These are phyloP conservation scores for Cydia amplana DNA, from an alignment of 1,140 invertebrate genomes.

Conservation along the genomic window DNA sequence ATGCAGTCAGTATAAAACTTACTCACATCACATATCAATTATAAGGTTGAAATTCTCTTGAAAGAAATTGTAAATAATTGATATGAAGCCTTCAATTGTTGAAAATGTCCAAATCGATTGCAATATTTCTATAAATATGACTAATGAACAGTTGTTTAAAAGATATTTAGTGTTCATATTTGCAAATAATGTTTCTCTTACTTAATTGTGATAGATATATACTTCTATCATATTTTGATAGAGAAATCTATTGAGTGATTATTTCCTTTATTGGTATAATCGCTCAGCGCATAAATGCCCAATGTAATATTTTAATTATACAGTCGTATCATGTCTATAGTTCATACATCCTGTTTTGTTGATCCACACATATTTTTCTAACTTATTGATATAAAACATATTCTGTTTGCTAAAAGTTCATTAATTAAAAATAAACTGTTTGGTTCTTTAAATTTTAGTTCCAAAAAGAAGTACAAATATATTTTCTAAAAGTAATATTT, in stretches of 20 bases:
- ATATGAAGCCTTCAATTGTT: conserved; percentile 47
- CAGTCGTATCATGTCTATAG: neutral
- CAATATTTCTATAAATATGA: conserved; percentile 46
- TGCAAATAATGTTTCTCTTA: conserved; percentile 28
- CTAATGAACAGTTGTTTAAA: conserved; percentile 23
- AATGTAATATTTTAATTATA: conserved; percentile 12
- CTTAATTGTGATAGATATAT: conserved; percentile 21
- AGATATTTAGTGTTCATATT: conserved; percentile 21
- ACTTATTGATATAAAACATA: conserved; percentile 3
- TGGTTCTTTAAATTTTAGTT: neutral
- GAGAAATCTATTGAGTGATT: neutral
- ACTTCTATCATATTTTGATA: conserved; percentile 24
- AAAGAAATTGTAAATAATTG: conserved; percentile 44
- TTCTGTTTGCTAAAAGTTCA: neutral
- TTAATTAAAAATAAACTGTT: neutral
- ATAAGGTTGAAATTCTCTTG: conserved; percentile 39
- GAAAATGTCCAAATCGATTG: conserved; percentile 45
- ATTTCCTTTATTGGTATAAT: neutral
- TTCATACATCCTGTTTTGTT: conserved; percentile 1
- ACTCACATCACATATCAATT: conserved; percentile 52
- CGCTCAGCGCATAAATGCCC: neutral
- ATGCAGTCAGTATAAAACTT: conserved; percentile 4
- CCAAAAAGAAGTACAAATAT: conserved; percentile 17
- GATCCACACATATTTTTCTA: neutral
- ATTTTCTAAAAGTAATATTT: conserved; percentile 6